A percentile compares a stretch with the other conserved stretches of the same genome.
Conservation (phyloP, 2,113 vertebrate species). For the Xyrauchen texanus region DNA sequence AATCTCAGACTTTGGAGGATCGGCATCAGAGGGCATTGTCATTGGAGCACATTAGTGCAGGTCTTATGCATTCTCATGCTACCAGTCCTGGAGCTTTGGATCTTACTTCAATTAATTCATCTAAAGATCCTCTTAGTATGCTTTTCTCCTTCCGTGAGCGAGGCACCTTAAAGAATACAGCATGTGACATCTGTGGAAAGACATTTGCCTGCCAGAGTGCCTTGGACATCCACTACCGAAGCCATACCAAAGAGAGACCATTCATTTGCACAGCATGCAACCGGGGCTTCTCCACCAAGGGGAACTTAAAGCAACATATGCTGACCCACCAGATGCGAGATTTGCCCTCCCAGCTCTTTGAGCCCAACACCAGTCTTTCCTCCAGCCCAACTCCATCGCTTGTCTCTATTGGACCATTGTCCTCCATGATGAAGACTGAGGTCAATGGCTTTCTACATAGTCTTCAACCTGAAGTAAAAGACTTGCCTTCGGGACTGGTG, state of each 20-base stretch:
- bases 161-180: slow-evolving; percentile 90
- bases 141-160: slow-evolving; percentile 95
- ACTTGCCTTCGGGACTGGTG: slow-evolving; percentile 75
- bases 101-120: slow-evolving; percentile 88
- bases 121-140: slow-evolving; percentile 90
- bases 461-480: slow-evolving; percentile 86
- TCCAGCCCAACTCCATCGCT: slow-evolving; percentile 85
- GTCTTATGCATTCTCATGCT: slow-evolving; percentile 83
- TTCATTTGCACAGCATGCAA: slow-evolving; percentile 99
- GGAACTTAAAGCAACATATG: slow-evolving; percentile 99
- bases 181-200: slow-evolving; percentile 99
- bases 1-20: slow-evolving; percentile 88
- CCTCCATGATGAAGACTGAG: slow-evolving; percentile 90
- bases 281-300: slow-evolving; percentile 99
- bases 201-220: slow-evolving; percentile 99
- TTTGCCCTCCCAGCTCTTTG: slow-evolving; percentile 96
- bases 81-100: slow-evolving; percentile 92
- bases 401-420: slow-evolving; percentile 79
- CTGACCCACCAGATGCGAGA: slow-evolving; percentile 99
- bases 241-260: slow-evolving; percentile 99
- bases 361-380: slow-evolving; percentile 85
- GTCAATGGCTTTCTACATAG: slow-evolving; percentile 89
- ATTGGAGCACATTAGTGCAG: slow-evolving; percentile 81
- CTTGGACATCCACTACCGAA: slow-evolving; percentile 99
- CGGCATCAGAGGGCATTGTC: slow-evolving; percentile 82